phyloP scores from a whole-genome alignment of 2,797 vertebrate species.

The Diplodus sargus region DNA sequence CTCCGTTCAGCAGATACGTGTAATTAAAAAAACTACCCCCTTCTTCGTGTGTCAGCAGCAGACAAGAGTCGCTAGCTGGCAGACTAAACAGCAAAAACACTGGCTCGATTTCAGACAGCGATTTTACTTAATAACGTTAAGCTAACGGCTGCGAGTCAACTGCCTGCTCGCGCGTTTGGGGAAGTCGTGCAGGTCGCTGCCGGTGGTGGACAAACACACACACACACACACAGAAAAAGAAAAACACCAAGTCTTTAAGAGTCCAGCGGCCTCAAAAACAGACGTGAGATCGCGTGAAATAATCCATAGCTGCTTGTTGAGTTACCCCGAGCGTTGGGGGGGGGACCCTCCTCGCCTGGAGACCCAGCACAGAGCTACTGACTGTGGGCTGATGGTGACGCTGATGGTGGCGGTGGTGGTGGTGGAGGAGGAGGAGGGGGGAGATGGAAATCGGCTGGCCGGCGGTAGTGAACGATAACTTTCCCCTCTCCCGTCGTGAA shows the following conservation, averaged over 20 bases:
- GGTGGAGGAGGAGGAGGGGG: constrained; percentile 65
- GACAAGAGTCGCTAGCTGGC: constrained; percentile 12
- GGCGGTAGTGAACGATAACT: constrained; percentile 62
- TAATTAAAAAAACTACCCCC: constrained; percentile 1
- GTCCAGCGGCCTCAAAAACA: constrained; percentile 22
- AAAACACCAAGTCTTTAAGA: neutral
- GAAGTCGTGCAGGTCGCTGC: constrained; percentile 56
- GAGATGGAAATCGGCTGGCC: constrained; percentile 55
- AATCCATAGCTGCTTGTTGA: constrained; percentile 63
- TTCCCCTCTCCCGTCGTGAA: constrained; percentile 48
- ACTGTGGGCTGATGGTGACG: constrained; percentile 58
- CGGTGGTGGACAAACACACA: neutral
- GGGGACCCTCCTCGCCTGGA: constrained; percentile 59
- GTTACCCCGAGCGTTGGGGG: constrained; percentile 47
- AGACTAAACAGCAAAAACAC: constrained; percentile 6
- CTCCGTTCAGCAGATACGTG: neutral
- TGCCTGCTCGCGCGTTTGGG: constrained; percentile 29
- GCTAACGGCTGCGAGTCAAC: constrained; percentile 62
- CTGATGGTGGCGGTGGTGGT: constrained; percentile 45
- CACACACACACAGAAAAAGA: neutral
- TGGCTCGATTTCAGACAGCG: constrained; percentile 45
- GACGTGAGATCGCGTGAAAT: neutral
- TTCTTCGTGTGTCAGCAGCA: neutral
- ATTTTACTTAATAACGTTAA: constrained; percentile 25
- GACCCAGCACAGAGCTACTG: constrained; percentile 57